Percentiles rank a stretch among this genome's conserved stretches.
These are phyloP conservation scores for Proteles cristata DNA, from an alignment of 2,113 vertebrate species.

Conservation along the genomic window DNA sequence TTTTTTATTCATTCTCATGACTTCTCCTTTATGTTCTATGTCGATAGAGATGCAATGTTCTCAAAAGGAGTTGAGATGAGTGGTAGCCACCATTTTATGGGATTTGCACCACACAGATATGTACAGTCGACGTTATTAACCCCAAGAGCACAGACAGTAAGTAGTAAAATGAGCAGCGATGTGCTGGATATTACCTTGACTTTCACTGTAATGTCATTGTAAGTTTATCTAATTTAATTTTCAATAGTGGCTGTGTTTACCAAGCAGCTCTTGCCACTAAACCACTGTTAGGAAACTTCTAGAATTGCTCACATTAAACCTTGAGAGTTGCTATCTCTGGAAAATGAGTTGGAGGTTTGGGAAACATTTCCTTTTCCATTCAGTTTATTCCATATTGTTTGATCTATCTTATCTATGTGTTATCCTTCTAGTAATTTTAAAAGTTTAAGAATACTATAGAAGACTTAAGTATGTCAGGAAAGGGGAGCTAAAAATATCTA, in stretches of 20 bases:
- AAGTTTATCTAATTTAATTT: background rate
- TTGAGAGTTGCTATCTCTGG: background rate
- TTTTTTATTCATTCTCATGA: background rate
- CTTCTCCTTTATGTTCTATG: background rate
- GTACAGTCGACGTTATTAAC: background rate
- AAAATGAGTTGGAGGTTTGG: background rate
- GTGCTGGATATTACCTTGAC: background rate
- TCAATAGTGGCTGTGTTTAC: background rate
- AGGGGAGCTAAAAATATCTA: background rate
- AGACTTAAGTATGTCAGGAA: background rate
- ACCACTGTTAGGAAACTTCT: background rate
- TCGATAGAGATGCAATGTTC: background rate
- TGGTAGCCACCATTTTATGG: background rate
- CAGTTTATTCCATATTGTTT: background rate
- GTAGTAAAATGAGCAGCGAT: background rate
- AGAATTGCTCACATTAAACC: constrained; percentile 18
- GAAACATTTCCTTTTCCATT: background rate
- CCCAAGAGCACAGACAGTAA: background rate
- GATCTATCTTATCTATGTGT: background rate
- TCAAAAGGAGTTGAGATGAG: background rate
- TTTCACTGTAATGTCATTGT: background rate
- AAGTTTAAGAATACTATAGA: background rate
- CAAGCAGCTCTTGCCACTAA: background rate
- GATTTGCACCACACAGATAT: background rate
- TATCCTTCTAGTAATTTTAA: background rate